Conservation (phyloP, 2,113 vertebrate species). For the Proteles cristata region DNA sequence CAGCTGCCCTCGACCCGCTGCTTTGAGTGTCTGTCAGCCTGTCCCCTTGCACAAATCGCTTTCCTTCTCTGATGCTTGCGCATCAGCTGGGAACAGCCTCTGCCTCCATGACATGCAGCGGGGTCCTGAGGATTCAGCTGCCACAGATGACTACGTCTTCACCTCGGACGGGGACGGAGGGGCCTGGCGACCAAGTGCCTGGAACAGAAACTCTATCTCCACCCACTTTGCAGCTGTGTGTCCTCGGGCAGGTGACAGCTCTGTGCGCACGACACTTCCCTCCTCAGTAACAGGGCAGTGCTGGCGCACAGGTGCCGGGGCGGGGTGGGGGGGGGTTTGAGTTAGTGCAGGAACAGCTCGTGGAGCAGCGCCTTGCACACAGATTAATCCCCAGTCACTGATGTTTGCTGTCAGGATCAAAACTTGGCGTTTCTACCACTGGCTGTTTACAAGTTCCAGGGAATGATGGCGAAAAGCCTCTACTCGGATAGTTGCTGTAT, state of each 20-base stretch:
- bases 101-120: no score
- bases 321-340: no score
- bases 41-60: neutral
- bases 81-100: neutral
- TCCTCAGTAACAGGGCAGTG: neutral
- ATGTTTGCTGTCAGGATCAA: neutral
- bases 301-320: no score
- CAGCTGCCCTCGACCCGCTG: accelerated
- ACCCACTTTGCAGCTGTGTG: neutral
- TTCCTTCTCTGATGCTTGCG: neutral
- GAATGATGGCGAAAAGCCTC: neutral
- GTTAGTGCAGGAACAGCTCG: neutral
- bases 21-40: neutral
- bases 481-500: neutral
- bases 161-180: neutral
- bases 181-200: neutral
- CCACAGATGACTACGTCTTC: neutral
- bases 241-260: neutral
- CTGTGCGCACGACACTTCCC: neutral
- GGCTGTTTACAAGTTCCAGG: neutral
- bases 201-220: neutral
- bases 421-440: neutral
- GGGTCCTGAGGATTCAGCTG: neutral
- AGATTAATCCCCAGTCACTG: neutral
- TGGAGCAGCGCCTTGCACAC: neutral